Evolutionary conservation across 92 coral and sea anemone genomes (phyloP).

Genomic region (Nematostella vectensis): DNA sequence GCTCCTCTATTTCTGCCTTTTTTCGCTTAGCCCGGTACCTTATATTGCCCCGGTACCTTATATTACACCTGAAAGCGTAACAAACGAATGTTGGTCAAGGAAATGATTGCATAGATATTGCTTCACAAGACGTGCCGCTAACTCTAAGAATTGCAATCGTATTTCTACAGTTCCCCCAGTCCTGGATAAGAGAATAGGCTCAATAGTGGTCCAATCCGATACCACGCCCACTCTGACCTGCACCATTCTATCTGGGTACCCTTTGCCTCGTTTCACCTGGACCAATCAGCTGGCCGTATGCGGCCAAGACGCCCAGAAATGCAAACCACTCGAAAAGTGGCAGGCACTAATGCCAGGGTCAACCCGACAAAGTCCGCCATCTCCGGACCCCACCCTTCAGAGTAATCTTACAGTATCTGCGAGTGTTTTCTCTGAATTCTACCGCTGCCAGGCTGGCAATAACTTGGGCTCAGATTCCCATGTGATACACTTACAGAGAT

Average conservation of each 20-base stretch:
- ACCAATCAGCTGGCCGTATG: conserved; percentile 13
- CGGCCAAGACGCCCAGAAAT: not conserved
- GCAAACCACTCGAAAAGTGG: conserved; percentile 7
- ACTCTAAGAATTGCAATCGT: too few species aligned
- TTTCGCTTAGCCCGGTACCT: too few species aligned
- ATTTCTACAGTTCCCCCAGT: too few species aligned
- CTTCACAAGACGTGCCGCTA: too few species aligned
- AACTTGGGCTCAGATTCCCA: conserved; percentile 43
- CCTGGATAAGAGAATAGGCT: conserved; percentile 1
- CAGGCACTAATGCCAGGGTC: conserved; percentile 15
- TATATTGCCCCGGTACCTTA: too few species aligned
- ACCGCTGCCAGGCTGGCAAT: conserved; percentile 55
- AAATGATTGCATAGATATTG: too few species aligned
- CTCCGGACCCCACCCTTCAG: not conserved
- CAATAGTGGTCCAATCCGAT: not conserved
- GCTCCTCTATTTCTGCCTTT: too few species aligned
- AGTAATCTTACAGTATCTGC: conserved; percentile 17
- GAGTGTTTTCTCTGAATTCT: conserved; percentile 7
- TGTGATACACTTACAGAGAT: conserved; percentile 32
- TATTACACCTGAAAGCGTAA: too few species aligned
- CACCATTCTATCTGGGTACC: conserved; percentile 7
- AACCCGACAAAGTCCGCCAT: conserved; percentile 13
- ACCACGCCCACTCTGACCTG: conserved; percentile 11
- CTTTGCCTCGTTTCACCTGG: conserved; percentile 33
- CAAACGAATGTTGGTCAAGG: too few species aligned